Evolutionary conservation across 2,113 vertebrate genomes (phyloP).

Genomic region (Syngnathoides biaculeatus): DNA sequence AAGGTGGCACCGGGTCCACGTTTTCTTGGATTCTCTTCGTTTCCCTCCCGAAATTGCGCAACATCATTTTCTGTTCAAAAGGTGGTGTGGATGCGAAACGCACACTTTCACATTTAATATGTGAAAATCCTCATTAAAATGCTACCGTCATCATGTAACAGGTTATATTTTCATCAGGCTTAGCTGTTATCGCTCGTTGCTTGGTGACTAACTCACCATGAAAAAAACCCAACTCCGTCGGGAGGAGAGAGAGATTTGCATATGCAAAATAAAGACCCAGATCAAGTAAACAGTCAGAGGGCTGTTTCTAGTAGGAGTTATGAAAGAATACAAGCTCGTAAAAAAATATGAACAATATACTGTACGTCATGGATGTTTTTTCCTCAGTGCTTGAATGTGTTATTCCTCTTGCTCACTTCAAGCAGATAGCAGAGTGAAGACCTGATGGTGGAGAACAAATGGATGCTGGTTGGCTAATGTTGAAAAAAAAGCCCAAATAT

Average conservation of each 20-base stretch:
- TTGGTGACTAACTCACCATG: constrained; percentile 43
- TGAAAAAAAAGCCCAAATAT: constrained; percentile 13
- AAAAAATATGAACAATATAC: not conserved
- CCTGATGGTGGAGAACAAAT: constrained; percentile 29
- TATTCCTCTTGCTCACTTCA: constrained; percentile 26
- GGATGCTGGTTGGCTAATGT: not conserved
- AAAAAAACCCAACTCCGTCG: constrained; percentile 19
- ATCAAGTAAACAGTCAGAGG: constrained; percentile 32
- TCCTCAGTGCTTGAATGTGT: constrained; percentile 31
- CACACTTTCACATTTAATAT: constrained; percentile 13
- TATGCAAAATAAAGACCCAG: constrained; percentile 47
- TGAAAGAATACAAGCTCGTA: not conserved
- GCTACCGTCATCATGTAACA: constrained; percentile 13
- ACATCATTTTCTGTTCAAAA: not conserved
- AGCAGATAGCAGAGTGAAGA: constrained; percentile 21
- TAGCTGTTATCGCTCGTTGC: constrained; percentile 42
- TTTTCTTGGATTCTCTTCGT: too few relatives aligned
- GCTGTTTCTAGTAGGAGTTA: not conserved
- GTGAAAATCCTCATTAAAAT: constrained; percentile 29
- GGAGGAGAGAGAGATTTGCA: constrained; percentile 32
- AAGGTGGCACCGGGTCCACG: too few relatives aligned
- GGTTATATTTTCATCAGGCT: not conserved
- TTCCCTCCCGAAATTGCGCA: too few relatives aligned
- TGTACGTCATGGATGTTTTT: constrained; percentile 15
- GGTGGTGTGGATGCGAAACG: not conserved